Conservation (phyloP, 2,797 vertebrate genomes). For the Bufotes viridis region DNA sequence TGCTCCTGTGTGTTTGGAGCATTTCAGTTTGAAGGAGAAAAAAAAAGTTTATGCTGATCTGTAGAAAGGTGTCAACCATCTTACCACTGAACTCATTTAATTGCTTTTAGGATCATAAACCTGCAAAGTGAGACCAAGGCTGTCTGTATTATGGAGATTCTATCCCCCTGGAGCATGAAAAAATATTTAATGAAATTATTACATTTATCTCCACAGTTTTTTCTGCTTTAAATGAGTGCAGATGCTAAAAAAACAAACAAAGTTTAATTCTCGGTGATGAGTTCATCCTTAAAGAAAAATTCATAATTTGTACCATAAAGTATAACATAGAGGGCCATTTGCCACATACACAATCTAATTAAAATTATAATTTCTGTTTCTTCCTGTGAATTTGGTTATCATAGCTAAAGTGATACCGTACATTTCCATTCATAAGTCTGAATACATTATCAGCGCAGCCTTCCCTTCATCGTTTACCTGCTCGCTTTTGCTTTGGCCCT, state of each 20-base stretch:
- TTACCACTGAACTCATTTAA: conserved; percentile 47
- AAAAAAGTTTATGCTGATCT: conserved; percentile 40
- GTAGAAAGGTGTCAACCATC: conserved; percentile 22
- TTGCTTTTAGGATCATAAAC: conserved; percentile 43
- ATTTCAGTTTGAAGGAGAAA: conserved; percentile 26
- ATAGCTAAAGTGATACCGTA: neutral
- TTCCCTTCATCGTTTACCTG: no score
- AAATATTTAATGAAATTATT: conserved; percentile 45
- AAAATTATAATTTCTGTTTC: neutral
- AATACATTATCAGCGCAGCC: neutral
- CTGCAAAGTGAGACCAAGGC: conserved; percentile 51
- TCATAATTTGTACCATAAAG: neutral
- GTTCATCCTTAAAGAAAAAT: neutral
- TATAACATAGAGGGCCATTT: neutral
- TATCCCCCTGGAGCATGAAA: conserved; percentile 52
- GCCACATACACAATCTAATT: neutral
- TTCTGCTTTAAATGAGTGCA: conserved; percentile 34
- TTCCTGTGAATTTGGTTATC: neutral
- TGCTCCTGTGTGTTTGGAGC: conserved; percentile 25
- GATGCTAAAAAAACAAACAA: conserved; percentile 4
- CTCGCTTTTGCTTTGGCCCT: no score
- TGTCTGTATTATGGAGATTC: conserved; percentile 38
- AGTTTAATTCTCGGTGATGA: conserved; percentile 38
- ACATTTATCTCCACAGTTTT: conserved; percentile 48
- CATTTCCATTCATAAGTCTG: neutral